Percentiles rank a stretch among this genome's conserved stretches.
Evolutionary conservation across 2,888 invertebrate genomes (phyloP).

Genomic region (Netelia fuscicornis): DNA sequence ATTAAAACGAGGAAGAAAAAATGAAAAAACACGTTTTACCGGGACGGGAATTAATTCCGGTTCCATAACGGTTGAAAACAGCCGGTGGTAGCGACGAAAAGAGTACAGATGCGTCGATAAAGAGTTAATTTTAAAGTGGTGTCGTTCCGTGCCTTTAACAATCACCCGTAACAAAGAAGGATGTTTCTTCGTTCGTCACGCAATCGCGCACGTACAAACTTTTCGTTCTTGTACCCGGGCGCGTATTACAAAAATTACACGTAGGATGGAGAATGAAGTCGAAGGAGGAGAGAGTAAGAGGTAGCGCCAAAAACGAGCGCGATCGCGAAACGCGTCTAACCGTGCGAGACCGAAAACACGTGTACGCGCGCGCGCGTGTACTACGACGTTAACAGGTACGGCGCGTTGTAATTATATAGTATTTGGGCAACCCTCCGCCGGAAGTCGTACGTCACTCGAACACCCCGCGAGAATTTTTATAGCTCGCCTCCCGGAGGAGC

Average conservation of each 20-base stretch:
- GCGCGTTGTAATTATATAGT: slow-evolving; percentile 48
- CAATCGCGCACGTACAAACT: not conserved
- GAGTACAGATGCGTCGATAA: not conserved
- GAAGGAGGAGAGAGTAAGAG: not conserved
- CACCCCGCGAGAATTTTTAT: slow-evolving; percentile 49
- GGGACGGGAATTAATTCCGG: not conserved
- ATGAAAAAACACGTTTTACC: too few species aligned
- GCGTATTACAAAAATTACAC: not conserved
- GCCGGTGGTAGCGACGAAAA: not conserved
- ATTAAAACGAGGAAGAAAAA: too few species aligned
- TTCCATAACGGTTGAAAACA: not conserved
- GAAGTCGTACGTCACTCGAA: slow-evolving; percentile 63
- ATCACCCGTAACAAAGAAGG: not conserved
- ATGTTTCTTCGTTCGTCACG: slow-evolving; percentile 14
- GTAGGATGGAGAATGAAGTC: not conserved
- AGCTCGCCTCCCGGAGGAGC: not conserved
- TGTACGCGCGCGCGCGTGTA: not conserved
- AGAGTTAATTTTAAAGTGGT: not conserved
- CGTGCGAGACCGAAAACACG: slow-evolving; percentile 28
- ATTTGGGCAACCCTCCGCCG: slow-evolving; percentile 52
- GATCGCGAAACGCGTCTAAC: slow-evolving; percentile 41
- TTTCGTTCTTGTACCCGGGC: not conserved
- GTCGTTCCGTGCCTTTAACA: not conserved
- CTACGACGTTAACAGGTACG: slow-evolving; percentile 32
- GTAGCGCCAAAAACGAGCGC: too few species aligned